Evolutionary conservation across 2,888 invertebrate species (phyloP), one percentile per base, ranked within the genome.

Genomic region (Allygus modestus): DNA sequence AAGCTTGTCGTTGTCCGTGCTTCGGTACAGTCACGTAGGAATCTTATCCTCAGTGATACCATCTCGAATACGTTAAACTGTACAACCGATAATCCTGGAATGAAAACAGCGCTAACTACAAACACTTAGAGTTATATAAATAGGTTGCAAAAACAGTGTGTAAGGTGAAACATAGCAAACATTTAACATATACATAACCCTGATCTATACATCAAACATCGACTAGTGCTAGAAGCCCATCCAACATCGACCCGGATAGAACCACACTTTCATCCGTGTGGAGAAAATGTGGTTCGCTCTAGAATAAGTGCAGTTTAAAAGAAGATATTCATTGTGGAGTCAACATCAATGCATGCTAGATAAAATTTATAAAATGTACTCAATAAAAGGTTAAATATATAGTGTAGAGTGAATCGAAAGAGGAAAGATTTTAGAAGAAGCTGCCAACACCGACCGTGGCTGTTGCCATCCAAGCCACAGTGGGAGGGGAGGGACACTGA

Each of bases 101-200:
- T 23, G 1, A 58, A 58, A 65, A 65, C 65, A 65, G 65, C 65
- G 31, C 26, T 65, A 65, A 28, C 31, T 65, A 65, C 65, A 65
- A 65, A 65, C 65, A 65, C n/a, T 65, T 65, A 65, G 26, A 65
- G 28, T 28, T 4, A 7, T 23, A 58, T 58, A 31, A 28, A 31
- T 41, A 51, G 77, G 77, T 77, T 77, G 77, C 77, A 77, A 51
- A 77, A 90, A 90, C 89, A 89, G 83, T 88, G 43, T 61, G 37
- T 33, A 84, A 82, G 41, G 65, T 82, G 37, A 31, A 65, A 82
- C 61, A 82, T 82, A 37, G 65, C 82, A 43, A 81, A 81, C 77
- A 77, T 77, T 51, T 15, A 77, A 77, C 77, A 77, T 77, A 28
- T 28, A 77, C 77, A 77, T 46, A 46, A 41, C 51, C 77, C 71